phyloP scores from a whole-genome alignment of 2,113 vertebrate genomes.

The Pantherophis guttatus region DNA sequence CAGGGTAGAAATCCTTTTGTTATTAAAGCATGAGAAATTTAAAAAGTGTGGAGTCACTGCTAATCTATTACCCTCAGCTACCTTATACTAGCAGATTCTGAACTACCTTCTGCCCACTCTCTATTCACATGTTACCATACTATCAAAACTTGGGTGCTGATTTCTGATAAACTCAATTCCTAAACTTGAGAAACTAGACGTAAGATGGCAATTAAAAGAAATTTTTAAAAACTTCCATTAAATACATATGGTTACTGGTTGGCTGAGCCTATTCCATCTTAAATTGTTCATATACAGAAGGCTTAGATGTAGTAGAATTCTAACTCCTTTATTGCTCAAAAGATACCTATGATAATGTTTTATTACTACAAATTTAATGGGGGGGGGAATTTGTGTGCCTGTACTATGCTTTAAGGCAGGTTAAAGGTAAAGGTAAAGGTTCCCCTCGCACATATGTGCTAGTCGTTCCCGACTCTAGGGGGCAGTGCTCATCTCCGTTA shows the following conservation, averaged over 20 bases:
- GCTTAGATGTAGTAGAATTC: background rate
- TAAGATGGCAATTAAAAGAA: background rate
- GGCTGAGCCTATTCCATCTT: background rate
- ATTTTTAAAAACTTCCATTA: background rate
- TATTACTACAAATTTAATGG: background rate
- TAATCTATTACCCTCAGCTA: background rate
- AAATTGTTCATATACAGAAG: background rate
- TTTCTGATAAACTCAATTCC: background rate
- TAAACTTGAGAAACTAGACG: background rate
- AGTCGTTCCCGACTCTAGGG: no score
- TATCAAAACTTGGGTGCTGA: background rate
- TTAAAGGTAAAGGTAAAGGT: background rate
- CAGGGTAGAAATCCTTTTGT: background rate
- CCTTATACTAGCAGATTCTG: background rate
- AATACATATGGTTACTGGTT: background rate
- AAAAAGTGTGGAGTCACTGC: background rate
- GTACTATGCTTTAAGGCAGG: background rate
- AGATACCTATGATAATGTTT: background rate
- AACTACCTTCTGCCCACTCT: background rate
- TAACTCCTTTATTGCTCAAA: background rate
- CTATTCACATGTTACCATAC: no score
- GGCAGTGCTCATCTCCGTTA: no score
- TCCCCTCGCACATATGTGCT: no score
- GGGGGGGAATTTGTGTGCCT: background rate
- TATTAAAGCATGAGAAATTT: background rate